Evolutionary conservation across 1,140 invertebrate genomes (phyloP), one percentile per base, ranked within the genome.

Genomic region (Drosophila sechellia): DNA sequence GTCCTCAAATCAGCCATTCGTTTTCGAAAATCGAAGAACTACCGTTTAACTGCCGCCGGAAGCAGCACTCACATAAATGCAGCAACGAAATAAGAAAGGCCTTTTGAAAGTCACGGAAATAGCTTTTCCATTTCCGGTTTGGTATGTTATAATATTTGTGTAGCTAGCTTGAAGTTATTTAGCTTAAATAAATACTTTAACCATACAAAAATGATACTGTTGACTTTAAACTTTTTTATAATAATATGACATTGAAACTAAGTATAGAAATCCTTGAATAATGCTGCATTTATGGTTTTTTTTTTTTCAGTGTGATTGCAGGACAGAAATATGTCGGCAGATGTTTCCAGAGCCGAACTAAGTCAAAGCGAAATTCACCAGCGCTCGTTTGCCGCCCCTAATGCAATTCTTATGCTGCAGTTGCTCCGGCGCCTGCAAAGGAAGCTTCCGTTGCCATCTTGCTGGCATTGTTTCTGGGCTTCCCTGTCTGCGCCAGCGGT

Each of bases 401-500:
- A 86, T 86, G 81, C 81, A 87, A 86, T 86, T 87, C 76, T 81
- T 87, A 86, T 81, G 81, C 83, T 81, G 81, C 83, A 79, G 64
- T 87, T 65, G 70, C 50, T 74, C 45, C 22, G 34, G 27, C 52
- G 46, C 35, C 27, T 58, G 71, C 20, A 35, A 66, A 66, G 76
- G 54, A 55, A 81, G 65, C 69, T 87, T 81, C 83, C 83, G 83
- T 65, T 76, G 46, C 46, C 56, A 45, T 34, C 27, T 53, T 46
- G 45, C 52, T 70, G 48, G 40, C 55, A 77, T 86, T 85, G 81
- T 87, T 60, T 81, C 57, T 49, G 54, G 17, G 42, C 54, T 52
- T 50, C n/a, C 48, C 8, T 46, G 45, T 60, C 54, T 35, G 20
- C 20, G 56, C n/a, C 72, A 53, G 40, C 43, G 40, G 17, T 37